Conservation (phyloP, 2,888 invertebrate species). For the Epistrophe grossulariae region DNA sequence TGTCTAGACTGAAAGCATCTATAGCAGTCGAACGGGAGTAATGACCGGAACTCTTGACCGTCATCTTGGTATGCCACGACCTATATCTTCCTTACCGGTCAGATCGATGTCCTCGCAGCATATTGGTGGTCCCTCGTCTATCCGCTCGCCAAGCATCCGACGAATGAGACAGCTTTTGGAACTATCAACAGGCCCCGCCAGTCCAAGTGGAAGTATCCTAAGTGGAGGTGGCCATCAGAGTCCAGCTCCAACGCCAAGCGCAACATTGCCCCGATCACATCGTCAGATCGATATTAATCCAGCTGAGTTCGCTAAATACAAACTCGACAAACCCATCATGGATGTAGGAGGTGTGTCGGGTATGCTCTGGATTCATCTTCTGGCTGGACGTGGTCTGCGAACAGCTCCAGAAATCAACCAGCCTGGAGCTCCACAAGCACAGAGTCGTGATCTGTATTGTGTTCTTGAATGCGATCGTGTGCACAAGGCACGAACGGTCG, state of each 20-base stretch:
- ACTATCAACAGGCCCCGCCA: constrained; percentile 86
- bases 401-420: constrained; percentile 87
- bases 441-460: constrained; percentile 95
- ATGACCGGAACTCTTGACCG: constrained; percentile 88
- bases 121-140: constrained; percentile 85
- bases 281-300: constrained; percentile 94
- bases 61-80: constrained; percentile 86
- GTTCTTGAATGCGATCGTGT: constrained; percentile 98
- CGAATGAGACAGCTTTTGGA: constrained; percentile 93
- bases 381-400: constrained; percentile 94
- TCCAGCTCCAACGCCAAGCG: constrained; percentile 91
- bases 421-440: constrained; percentile 84
- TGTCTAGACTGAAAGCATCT: constrained; percentile 84
- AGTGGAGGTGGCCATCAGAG: constrained; percentile 86
- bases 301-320: constrained; percentile 96
- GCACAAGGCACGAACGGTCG: constrained; percentile 98
- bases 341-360: constrained; percentile 90
- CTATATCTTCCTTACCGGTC: constrained; percentile 88
- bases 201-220: constrained; percentile 85
- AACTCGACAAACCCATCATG: constrained; percentile 90
- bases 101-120: constrained; percentile 91
- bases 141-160: constrained; percentile 89
- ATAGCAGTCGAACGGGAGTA: constrained; percentile 88
- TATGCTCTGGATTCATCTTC: constrained; percentile 94
- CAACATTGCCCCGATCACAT: constrained; percentile 89